Conservation (phyloP, 2,113 vertebrate genomes). For the Echinops telfairi region DNA sequence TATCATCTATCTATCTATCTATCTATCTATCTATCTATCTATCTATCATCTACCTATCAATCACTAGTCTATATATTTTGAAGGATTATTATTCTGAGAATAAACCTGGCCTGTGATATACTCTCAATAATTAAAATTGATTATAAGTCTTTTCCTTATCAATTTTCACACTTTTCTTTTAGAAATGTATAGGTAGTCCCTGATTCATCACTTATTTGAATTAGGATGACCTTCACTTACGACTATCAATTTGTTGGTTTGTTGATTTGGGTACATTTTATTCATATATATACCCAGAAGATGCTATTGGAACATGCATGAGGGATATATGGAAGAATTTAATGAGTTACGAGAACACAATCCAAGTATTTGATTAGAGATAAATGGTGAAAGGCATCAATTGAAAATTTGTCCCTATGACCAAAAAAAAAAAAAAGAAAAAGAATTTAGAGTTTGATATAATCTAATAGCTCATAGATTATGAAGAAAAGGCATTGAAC, state of each 20-base stretch:
- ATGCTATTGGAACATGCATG: background rate
- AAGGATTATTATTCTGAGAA: background rate
- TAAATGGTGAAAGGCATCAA: background rate
- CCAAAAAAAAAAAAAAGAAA: background rate
- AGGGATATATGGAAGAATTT: background rate
- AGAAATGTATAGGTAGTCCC: background rate
- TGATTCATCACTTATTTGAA: background rate
- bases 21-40: background rate
- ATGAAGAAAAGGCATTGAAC: background rate
- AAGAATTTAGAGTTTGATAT: background rate
- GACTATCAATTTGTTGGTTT: background rate
- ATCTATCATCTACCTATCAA: no score
- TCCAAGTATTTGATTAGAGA: background rate
- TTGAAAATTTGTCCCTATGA: background rate
- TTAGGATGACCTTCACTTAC: no score
- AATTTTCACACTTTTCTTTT: slow-evolving; percentile 53
- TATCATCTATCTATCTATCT: no score
- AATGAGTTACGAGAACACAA: background rate
- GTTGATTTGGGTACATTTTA: background rate
- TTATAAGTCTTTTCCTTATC: slow-evolving; percentile 56
- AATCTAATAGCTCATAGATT: background rate
- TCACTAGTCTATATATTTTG: background rate
- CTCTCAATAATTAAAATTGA: background rate
- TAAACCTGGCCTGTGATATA: background rate
- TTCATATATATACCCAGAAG: background rate